phyloP scores from a whole-genome alignment of 92 coral and sea anemone genomes.

The Porites divaricata region DNA sequence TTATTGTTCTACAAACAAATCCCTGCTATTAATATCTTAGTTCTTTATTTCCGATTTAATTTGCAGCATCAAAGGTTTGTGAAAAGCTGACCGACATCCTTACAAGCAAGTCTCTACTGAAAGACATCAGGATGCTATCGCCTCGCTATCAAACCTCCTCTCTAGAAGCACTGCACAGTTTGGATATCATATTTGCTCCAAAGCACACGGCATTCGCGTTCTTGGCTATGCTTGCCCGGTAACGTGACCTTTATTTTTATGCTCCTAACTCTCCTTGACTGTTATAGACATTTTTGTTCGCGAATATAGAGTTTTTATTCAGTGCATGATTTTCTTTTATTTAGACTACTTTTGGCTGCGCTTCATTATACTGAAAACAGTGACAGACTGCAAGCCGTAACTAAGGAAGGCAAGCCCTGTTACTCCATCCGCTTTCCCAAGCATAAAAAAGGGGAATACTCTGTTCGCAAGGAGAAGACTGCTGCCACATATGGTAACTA shows the following conservation, averaged over 20 bases:
- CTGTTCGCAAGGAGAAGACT: constrained; percentile 21
- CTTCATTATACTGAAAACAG: constrained; percentile 46
- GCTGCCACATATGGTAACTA: constrained; percentile 7
- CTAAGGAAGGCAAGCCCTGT: constrained; percentile 29
- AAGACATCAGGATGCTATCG: constrained; percentile 37
- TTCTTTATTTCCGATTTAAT: background rate
- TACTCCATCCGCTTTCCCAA: constrained; percentile 23
- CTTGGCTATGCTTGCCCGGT: constrained; percentile 48
- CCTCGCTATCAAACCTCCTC: constrained; percentile 40
- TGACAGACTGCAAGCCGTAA: constrained; percentile 32
- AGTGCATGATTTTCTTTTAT: background rate
- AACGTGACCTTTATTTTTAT: background rate
- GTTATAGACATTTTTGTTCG: too few species aligned
- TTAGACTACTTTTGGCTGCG: constrained; percentile 39
- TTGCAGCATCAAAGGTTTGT: constrained; percentile 31
- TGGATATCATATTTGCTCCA: constrained; percentile 43
- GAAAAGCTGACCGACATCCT: constrained; percentile 27
- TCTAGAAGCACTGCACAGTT: constrained; percentile 52
- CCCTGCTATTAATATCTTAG: too few species aligned
- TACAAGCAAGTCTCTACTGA: constrained; percentile 16
- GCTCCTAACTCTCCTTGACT: too few species aligned
- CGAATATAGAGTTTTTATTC: too few species aligned
- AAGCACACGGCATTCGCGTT: constrained; percentile 46
- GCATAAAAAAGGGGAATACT: constrained; percentile 17
- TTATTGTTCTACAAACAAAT: background rate